Percentiles rank a stretch among this genome's conserved stretches.
These are phyloP conservation scores for Gobiocypris rarus DNA, from an alignment of 2,113 vertebrate species.

Conservation along the genomic window DNA sequence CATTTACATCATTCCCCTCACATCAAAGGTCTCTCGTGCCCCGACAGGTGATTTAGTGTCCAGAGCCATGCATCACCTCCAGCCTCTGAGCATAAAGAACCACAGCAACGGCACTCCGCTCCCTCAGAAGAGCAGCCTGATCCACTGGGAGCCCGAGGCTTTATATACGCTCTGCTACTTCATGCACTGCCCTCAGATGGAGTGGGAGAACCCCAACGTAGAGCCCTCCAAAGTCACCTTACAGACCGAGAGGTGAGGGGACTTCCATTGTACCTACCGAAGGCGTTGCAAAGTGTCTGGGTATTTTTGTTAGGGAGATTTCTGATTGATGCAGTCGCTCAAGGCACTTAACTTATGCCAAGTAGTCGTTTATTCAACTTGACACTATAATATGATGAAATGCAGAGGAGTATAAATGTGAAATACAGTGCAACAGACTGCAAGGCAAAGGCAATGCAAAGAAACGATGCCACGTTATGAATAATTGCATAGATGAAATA, in stretches of 20 bases:
- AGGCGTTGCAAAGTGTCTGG: background rate
- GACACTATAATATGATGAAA: conserved; percentile 30
- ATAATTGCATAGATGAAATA: background rate
- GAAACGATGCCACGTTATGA: background rate
- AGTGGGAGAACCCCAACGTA: conserved; percentile 97
- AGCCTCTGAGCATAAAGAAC: conserved; percentile 89
- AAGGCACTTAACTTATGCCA: background rate
- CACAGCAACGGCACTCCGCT: conserved; percentile 88
- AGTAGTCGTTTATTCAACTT: background rate
- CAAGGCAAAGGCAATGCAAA: conserved; percentile 2
- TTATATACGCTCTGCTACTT: conserved; percentile 98
- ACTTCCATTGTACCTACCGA: background rate
- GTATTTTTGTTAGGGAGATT: background rate
- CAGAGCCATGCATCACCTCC: conserved; percentile 94
- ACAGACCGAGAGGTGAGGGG: conserved; percentile 90
- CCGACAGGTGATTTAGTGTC: conserved; percentile 87
- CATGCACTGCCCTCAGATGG: conserved; percentile 99
- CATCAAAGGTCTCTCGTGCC: conserved; percentile 24
- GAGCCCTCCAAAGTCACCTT: conserved; percentile 94
- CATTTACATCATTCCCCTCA: background rate
- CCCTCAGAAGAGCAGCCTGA: conserved; percentile 83
- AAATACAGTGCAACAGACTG: conserved; percentile 11
- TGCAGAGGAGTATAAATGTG: background rate
- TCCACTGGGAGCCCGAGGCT: conserved; percentile 95
- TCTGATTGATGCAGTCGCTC: background rate